Conservation (phyloP, 2,113 vertebrate genomes). For the Cyanoramphus novaezelandiae region DNA sequence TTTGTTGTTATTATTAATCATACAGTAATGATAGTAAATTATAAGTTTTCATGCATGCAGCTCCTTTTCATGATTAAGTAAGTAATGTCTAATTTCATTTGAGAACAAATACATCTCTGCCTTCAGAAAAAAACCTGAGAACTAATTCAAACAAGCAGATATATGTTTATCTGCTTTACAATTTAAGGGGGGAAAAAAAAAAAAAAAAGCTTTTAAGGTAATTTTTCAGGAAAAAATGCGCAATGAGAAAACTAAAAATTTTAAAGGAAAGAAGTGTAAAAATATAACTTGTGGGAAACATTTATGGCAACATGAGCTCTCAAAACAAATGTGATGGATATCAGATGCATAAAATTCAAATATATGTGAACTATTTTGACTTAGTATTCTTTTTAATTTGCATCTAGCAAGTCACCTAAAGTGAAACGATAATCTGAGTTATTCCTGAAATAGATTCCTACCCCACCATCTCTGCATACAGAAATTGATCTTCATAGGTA, state of each 20-base stretch:
- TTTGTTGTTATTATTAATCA: neutral
- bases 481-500: constrained; percentile 29
- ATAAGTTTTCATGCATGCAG: neutral
- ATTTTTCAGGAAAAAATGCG: neutral
- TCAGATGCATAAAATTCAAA: constrained; percentile 22
- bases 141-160: neutral
- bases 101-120: neutral
- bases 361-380: constrained; percentile 29
- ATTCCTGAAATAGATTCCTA: constrained; percentile 50
- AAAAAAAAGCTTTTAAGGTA: neutral
- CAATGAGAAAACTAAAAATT: neutral
- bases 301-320: neutral
- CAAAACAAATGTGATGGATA: neutral
- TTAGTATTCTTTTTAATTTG: constrained; percentile 43
- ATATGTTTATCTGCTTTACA: neutral
- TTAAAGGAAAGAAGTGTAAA: neutral
- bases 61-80: neutral
- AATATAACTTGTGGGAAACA: neutral
- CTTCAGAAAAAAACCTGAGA: neutral
- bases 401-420: constrained; percentile 18
- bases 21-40: neutral
- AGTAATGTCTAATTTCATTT: neutral
- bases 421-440: constrained; percentile 57
- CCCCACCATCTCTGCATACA: neutral
- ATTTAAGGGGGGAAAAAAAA: rapidly evolving